phyloP scores from a whole-genome alignment of 2,797 vertebrate species.

The Gambusia yucatana region DNA sequence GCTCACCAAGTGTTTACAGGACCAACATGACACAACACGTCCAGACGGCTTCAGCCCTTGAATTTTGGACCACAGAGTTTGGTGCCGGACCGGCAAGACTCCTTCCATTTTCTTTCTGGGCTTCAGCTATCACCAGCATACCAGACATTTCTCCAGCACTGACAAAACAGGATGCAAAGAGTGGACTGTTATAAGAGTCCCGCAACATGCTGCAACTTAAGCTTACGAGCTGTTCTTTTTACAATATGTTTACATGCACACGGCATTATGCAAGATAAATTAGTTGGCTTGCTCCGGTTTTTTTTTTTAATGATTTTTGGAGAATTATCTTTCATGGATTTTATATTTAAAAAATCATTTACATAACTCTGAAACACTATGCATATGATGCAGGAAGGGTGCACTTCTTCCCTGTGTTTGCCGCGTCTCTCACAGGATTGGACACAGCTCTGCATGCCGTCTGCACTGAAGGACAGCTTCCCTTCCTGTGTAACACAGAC shows the following conservation, averaged over 20 bases:
- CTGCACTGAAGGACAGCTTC: constrained; percentile 54
- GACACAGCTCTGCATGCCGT: constrained; percentile 56
- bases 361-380: constrained; percentile 54
- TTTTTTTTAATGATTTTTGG: constrained; percentile 10
- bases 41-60: constrained; percentile 40
- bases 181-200: constrained; percentile 72
- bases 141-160: constrained; percentile 68
- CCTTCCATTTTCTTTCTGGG: constrained; percentile 46
- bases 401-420: constrained; percentile 29
- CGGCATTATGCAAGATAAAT: constrained; percentile 68
- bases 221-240: constrained; percentile 64
- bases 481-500: constrained; percentile 49
- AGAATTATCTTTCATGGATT: constrained; percentile 18
- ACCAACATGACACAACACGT: constrained; percentile 30
- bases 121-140: constrained; percentile 74
- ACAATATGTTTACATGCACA: constrained; percentile 71
- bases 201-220: constrained; percentile 72
- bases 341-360: constrained; percentile 29
- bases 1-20: constrained; percentile 71
- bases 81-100: constrained; percentile 49
- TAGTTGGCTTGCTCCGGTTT: constrained; percentile 1
- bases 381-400: constrained; percentile 55
- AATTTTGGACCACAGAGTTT: constrained; percentile 69
- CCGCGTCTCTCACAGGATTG: constrained; percentile 37
- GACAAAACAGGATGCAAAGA: constrained; percentile 52